phyloP scores from a whole-genome alignment of 2,113 vertebrate genomes.

The Rhabdomys dilectus region DNA sequence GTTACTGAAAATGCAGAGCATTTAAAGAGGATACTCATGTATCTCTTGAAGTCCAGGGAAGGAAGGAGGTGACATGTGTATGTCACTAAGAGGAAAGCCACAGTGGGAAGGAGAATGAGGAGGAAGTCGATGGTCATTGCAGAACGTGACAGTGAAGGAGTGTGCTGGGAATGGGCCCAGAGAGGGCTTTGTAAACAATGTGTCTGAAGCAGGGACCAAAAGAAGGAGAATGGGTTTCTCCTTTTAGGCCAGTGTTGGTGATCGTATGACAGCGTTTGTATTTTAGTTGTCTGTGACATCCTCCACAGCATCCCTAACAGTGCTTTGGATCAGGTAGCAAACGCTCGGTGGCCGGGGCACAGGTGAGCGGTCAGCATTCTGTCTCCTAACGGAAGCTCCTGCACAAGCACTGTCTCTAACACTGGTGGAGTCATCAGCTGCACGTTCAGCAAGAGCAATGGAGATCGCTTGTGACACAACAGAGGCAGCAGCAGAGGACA shows the following conservation, averaged over 20 bases:
- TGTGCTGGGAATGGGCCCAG: background rate
- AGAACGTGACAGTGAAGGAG: background rate
- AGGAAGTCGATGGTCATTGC: too few relatives aligned
- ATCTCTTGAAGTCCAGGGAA: background rate
- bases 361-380: background rate
- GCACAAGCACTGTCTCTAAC: background rate
- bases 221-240: background rate
- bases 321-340: background rate
- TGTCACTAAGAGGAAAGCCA: background rate
- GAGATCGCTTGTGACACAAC: background rate
- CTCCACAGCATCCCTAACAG: background rate
- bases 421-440: background rate
- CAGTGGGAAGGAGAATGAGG: background rate
- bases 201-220: background rate
- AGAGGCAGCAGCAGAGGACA: background rate
- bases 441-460: background rate
- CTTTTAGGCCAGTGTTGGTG: background rate
- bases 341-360: background rate
- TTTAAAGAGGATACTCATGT: background rate
- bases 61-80: background rate
- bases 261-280: background rate
- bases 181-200: background rate
- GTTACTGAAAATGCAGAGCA: background rate
- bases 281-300: background rate
- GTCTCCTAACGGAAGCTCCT: background rate